These are phyloP conservation scores for Hyphantria cunea DNA, from an alignment of 1,140 invertebrate genomes.

Conservation along the genomic window DNA sequence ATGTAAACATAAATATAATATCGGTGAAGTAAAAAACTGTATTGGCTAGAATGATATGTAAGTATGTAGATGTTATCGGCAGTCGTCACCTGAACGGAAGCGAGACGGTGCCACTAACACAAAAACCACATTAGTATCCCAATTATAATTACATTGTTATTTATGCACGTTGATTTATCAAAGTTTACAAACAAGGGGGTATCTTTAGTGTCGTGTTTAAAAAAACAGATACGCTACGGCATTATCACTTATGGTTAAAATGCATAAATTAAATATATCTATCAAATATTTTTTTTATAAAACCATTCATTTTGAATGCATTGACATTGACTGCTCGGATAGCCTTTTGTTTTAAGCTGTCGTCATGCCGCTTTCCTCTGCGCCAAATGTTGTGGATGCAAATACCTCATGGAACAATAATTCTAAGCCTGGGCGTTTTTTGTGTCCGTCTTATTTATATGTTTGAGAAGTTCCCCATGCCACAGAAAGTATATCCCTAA, in stretches of 20 bases:
- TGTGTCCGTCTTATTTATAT: too few species aligned
- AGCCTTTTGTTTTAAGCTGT: too few species aligned
- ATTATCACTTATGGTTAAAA: neutral
- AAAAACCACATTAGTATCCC: constrained; percentile 72
- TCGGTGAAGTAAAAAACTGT: constrained; percentile 52
- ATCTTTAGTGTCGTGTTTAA: constrained; percentile 14
- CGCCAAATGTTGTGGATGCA: too few species aligned
- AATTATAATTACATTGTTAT: constrained; percentile 61
- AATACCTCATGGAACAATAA: too few species aligned
- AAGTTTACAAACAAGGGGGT: constrained; percentile 38
- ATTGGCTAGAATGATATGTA: constrained; percentile 35
- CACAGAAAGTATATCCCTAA: too few species aligned
- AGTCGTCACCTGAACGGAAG: constrained; percentile 75
- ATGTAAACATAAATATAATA: constrained; percentile 35
- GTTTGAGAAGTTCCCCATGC: too few species aligned
- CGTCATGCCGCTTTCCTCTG: too few species aligned
- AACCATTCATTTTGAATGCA: too few species aligned
- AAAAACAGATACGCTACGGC: constrained; percentile 1
- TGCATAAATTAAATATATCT: too few species aligned
- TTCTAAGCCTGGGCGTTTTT: too few species aligned
- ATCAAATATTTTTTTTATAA: too few species aligned
- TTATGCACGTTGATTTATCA: constrained; percentile 42
- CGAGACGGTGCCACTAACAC: constrained; percentile 51
- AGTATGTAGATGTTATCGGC: constrained; percentile 54
- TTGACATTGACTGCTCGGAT: too few species aligned